phyloP scores from a whole-genome alignment of 2,797 vertebrate species.

The Phoeniculus purpureus region DNA sequence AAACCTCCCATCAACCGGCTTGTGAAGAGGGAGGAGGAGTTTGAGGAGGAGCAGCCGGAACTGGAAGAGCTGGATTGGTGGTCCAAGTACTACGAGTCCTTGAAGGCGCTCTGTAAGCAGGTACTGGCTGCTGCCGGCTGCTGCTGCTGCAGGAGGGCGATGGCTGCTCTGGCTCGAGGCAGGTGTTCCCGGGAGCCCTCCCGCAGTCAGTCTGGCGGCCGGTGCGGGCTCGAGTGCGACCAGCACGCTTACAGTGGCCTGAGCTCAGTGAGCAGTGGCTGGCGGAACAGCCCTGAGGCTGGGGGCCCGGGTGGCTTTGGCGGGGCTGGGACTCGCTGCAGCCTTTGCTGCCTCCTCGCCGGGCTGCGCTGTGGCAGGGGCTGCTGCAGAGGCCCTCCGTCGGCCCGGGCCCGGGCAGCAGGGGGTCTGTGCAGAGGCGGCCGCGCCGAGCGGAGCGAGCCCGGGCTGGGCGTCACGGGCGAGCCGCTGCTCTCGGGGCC shows the following conservation, averaged over 20 bases:
- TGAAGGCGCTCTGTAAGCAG: slow-evolving; percentile 86
- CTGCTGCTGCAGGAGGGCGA: neutral
- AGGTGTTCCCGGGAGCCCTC: neutral
- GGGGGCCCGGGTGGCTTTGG: neutral
- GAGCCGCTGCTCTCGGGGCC: neutral
- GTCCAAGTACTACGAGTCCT: slow-evolving; percentile 93
- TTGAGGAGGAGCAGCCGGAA: slow-evolving; percentile 89
- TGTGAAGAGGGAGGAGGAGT: slow-evolving; percentile 73
- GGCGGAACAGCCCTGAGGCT: neutral
- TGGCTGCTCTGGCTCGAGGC: neutral
- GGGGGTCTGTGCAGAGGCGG: too few relatives aligned
- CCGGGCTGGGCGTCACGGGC: too few relatives aligned
- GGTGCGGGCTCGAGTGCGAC: neutral
- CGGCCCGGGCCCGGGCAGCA: too few relatives aligned
- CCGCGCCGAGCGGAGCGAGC: too few relatives aligned
- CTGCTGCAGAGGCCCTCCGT: neutral
- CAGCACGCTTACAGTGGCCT: neutral
- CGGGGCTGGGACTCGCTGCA: neutral
- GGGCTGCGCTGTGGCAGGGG: neutral
- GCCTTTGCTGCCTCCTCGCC: neutral
- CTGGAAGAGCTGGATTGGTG: slow-evolving; percentile 94
- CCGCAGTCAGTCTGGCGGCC: neutral
- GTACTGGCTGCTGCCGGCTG: slow-evolving; percentile 59
- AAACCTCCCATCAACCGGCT: slow-evolving; percentile 73
- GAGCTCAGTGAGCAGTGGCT: neutral